Base-by-base conservation (phyloP, 2,113 vertebrate genomes). In the Dendrocopos noguchii region DNA sequence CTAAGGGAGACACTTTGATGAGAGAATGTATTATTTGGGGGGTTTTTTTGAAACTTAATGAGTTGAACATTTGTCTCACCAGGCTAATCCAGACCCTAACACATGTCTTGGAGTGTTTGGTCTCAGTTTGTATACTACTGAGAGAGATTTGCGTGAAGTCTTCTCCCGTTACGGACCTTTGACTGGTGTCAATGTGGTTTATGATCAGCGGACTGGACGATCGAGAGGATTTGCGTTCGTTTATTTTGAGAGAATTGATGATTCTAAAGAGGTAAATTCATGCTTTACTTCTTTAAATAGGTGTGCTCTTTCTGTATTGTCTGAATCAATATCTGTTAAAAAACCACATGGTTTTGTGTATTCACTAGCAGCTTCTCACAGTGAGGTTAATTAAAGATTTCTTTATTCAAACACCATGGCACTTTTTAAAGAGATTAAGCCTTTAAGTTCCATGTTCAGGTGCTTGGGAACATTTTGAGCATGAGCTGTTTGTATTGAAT, bases 51-150 rank as follows among this genome's bases (percentile, higher is more conserved):
- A 50, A 88, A 71, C 73, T 87, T 92, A 93, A 84, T 29, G 64
- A 96, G 56, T 59, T 82, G 28, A 91, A 90, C 0, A 0, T 95
- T 93, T 89, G 73, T 92, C 90, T 91, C 86, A n/a, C 79, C 96
- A 99, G 99, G 98, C 98, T 12, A 99, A 99, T 95, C 99, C 99
- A 87, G 99, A 99, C 96, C 99, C 99, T 21, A 99, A 98, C 95
- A 98, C 97, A 9, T 99, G 99, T 95, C 97, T 99, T 59, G 99
- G 99, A 76, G 98, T 99, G 75, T 99, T 99, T 97, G 98, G 99
- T 80, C 97, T 99, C 97, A 99, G 99, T 97, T 97, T 99, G 88
- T 99, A 99, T 94, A 99, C 99, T 64, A 99, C 98, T 33, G 99
- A 99, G 97, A 98, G 98, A 70, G 99, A 99, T 95, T 94, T 99